Base-by-base conservation (phyloP, 1,140 invertebrate genomes). In the Acarapis woodi region DNA sequence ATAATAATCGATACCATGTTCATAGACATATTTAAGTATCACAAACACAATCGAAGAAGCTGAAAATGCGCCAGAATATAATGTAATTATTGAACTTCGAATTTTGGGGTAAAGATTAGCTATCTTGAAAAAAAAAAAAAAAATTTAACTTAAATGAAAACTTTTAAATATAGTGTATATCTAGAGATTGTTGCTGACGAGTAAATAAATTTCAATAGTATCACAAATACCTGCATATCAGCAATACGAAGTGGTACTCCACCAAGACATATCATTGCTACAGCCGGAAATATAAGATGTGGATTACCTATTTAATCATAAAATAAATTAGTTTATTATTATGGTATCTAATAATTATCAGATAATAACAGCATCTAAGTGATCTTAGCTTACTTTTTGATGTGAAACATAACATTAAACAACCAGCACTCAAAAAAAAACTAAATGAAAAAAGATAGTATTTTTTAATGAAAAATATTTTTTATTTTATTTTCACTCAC, bases 201-300 rank as follows among this genome's bases (percentile, higher is more conserved):
- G 25, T 26, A n/a, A 26, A 26, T 32, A 39, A 44, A 39, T n/a
- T n/a, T n/a, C n/a, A n/a, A n/a, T n/a, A n/a, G n/a, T n/a, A n/a
- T n/a, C n/a, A n/a, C n/a, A n/a, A n/a, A n/a, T n/a, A n/a, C n/a
- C 37, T 48, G 43, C 45, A 48, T 48, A 29, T 48, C 45, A 2
- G 47, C 47, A 3, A 48, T 38, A 9, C 47, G 42, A 3, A 48
- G 31, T 1, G 47, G 47, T 3, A 48, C 43, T 9, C 47, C 47
- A n/a, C 46, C 46, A 3, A 47, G 20, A 19, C 46, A 44, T 19
- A 48, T 32, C 10, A 48, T 24, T 3, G 39, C 39, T 2, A 48
- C 22, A 0, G 44, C 41, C 1, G 46, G 46, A 35, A 48, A 48
- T 16, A 46, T 33, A 1, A 48, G 32, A 26, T 38, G 42, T 2